A percentile compares a stretch with the other conserved stretches of the same genome.
Evolutionary conservation across 1,140 invertebrate species (phyloP).

Genomic region (Aphis craccivora): DNA sequence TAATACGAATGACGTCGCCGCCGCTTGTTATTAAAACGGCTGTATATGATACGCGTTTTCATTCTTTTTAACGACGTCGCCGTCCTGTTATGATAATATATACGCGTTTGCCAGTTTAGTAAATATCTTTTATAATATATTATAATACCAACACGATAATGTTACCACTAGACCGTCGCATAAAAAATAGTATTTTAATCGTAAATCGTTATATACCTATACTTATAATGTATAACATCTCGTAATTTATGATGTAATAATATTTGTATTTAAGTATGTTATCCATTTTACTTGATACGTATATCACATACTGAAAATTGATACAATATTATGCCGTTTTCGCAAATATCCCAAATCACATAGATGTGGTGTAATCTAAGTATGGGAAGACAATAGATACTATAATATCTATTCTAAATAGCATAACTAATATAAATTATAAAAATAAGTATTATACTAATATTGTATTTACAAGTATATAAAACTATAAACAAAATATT

Average conservation of each 20-base stretch:
- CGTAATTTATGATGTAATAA: not conserved
- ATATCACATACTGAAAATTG: not conserved
- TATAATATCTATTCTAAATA: not conserved
- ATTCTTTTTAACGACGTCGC: conserved; percentile 23
- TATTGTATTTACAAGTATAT: not conserved
- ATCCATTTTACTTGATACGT: too few relatives aligned
- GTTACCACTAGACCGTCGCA: not conserved
- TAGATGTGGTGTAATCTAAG: not conserved
- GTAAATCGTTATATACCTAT: not conserved
- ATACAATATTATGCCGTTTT: not conserved
- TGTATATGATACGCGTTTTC: not conserved
- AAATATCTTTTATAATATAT: not conserved
- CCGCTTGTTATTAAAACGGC: conserved; percentile 32
- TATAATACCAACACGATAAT: not conserved
- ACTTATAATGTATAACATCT: not conserved
- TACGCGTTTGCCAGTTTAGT: not conserved
- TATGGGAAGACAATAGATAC: not conserved
- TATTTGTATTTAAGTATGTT: not conserved
- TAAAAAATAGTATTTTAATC: conserved; percentile 2
- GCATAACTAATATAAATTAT: not conserved
- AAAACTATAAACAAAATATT: not conserved
- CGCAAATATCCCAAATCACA: not conserved
- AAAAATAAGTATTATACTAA: not conserved
- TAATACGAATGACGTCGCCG: conserved; percentile 10
- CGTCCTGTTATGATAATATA: not conserved